Evolutionary conservation across 2,888 invertebrate species (phyloP).

Genomic region (Strigamia crassipes): DNA sequence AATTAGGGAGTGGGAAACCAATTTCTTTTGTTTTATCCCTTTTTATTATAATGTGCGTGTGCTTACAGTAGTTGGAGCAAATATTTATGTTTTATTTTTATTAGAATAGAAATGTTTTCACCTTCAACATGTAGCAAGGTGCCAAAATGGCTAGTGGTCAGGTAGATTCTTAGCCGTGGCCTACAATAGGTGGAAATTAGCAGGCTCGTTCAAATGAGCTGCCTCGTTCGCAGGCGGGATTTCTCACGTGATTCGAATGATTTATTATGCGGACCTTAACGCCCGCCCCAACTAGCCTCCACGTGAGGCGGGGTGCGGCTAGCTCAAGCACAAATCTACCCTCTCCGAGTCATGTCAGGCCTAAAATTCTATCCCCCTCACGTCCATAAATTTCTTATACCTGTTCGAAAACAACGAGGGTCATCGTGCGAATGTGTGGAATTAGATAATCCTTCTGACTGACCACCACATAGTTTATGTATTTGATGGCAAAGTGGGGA

Average conservation of each 20-base stretch:
- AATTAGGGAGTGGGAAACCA: neutral
- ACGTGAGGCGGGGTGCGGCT: constrained; percentile 39
- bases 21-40: neutral
- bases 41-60: neutral
- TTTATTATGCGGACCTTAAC: constrained; percentile 40
- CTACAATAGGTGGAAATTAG: constrained; percentile 42
- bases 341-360: constrained; percentile 35
- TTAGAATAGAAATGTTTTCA: neutral
- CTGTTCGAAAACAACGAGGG: constrained; percentile 40
- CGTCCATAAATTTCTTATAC: constrained; percentile 33
- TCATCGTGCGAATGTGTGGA: constrained; percentile 36
- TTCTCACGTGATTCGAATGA: constrained; percentile 33
- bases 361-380: constrained; percentile 38
- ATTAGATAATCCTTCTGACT: constrained; percentile 22
- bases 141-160: constrained; percentile 38
- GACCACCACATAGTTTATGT: constrained; percentile 18
- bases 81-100: neutral
- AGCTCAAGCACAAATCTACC: constrained; percentile 35
- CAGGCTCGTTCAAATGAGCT: constrained; percentile 10
- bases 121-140: neutral
- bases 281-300: constrained; percentile 36
- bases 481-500: constrained; percentile 30
- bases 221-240: constrained; percentile 35
- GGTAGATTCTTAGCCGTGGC: neutral
- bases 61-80: neutral